Evolutionary conservation across 2,888 invertebrate species (phyloP), one percentile per base, ranked within the genome.

Genomic region (Phyllotreta striolata): DNA sequence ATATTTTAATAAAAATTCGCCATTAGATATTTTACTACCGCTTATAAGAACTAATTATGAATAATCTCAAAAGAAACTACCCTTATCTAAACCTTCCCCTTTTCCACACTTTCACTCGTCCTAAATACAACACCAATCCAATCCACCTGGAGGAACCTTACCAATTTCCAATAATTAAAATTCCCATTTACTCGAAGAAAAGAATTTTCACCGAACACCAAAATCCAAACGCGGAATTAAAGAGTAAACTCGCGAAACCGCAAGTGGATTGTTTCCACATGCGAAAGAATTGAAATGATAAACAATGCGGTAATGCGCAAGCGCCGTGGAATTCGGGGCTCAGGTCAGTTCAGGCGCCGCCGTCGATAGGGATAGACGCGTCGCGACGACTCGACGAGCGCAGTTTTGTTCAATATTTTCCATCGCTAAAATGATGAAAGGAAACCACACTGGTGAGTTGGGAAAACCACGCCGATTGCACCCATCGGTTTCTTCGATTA

Each of bases 231-330:
- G 43, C 43, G 34, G 47, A 39, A 41, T 24, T 41, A 55, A 51
- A 35, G 35, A 34, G 51, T 35, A 51, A 41, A 59, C 59, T 51
- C 63, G 58, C 58, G 63, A 63, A 63, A 63, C 39, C 54, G 58
- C 54, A 57, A 59, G 55, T 41, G 55, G 49, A 12, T 51, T 49
- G 46, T 24, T 59, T 59, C 43, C 37, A 64, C 66, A 68, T 68
- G 68, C 61, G 40, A 63, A 69, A 67, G 71, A 67, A 70, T 72
- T 74, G 70, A 77, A 77, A 77, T 76, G 76, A 78, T 77, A 78
- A 78, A 79, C 74, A 76, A 74, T 76, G 77, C 76, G 73, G 76
- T 71, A 77, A 71, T 66, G 74, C 78, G 78, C 78, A 70, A 70
- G 78, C 78, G 78, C 73, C 69, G 70, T 67, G 66, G 69, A 71